Conservation (phyloP, 2,797 vertebrate genomes). For the Spondyliosoma cantharus region DNA sequence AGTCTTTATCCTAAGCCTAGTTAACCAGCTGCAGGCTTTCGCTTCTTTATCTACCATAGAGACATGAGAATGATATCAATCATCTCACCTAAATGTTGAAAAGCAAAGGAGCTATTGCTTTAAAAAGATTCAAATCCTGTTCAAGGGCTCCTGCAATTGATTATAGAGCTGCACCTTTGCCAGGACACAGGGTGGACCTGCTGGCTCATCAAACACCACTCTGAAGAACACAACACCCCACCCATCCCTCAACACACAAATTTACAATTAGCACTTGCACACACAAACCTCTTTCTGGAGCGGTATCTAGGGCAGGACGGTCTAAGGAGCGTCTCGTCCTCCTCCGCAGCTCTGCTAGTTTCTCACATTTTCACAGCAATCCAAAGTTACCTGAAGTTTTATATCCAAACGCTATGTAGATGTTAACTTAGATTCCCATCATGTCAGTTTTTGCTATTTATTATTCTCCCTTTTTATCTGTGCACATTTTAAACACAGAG, state of each 20-base stretch:
- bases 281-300: conserved; percentile 22
- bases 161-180: conserved; percentile 70
- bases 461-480: not conserved
- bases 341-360: not conserved
- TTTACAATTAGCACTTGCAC: conserved; percentile 37
- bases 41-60: not conserved
- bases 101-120: conserved; percentile 25
- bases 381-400: conserved; percentile 11
- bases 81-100: conserved; percentile 7
- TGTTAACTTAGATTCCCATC: not conserved
- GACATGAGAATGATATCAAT: not conserved
- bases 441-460: not conserved
- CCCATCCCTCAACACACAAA: conserved; percentile 60
- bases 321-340: conserved; percentile 37
- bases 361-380: conserved; percentile 20
- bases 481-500: not conserved
- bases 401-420: not conserved
- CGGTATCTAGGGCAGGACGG: conserved; percentile 47
- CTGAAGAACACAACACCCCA: conserved; percentile 58
- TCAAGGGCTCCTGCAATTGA: conserved; percentile 70
- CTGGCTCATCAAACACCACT: conserved; percentile 73
- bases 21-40: not conserved
- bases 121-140: conserved; percentile 30
- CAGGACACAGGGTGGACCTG: conserved; percentile 77
- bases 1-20: not conserved